Percentiles rank a stretch among this genome's conserved stretches.
These are phyloP conservation scores for Chauna torquata DNA, from an alignment of 2,113 vertebrate genomes.

Conservation along the genomic window DNA sequence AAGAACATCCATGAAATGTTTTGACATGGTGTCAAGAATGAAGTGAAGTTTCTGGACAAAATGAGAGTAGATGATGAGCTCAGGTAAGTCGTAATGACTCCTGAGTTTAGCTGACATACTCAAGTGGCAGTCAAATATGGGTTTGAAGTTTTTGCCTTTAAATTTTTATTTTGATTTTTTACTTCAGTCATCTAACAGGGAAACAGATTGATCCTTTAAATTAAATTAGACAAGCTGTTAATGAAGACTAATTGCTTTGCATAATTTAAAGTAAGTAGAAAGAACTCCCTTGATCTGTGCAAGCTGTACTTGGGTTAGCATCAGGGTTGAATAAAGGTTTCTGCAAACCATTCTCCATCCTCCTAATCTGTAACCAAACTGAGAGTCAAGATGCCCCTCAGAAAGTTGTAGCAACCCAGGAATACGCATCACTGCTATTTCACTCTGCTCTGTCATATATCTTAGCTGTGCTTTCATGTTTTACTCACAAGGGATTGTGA, in stretches of 20 bases:
- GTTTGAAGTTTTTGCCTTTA: not conserved
- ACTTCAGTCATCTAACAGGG: not conserved
- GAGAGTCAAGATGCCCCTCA: not conserved
- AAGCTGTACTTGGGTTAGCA: not conserved
- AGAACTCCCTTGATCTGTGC: not conserved
- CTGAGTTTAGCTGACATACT: not conserved
- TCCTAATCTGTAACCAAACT: not conserved
- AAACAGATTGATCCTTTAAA: constrained; percentile 45
- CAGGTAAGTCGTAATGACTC: not conserved
- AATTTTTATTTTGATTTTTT: not conserved
- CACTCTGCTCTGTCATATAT: not conserved
- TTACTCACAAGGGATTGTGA: not conserved
- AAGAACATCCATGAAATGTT: not conserved
- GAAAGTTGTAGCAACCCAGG: not conserved
- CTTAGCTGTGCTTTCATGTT: not conserved
- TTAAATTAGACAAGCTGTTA: constrained; percentile 42
- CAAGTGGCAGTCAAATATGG: not conserved
- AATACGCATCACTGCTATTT: not conserved
- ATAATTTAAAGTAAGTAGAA: constrained; percentile 14
- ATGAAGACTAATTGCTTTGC: constrained; percentile 48
- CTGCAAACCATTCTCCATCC: not conserved
- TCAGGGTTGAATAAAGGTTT: not conserved
- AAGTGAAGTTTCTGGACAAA: constrained; percentile 22
- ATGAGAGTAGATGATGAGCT: not conserved
- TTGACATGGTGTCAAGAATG: not conserved